These are phyloP conservation scores for Urocolius indicus DNA, from an alignment of 2,113 vertebrate genomes.

Conservation along the genomic window DNA sequence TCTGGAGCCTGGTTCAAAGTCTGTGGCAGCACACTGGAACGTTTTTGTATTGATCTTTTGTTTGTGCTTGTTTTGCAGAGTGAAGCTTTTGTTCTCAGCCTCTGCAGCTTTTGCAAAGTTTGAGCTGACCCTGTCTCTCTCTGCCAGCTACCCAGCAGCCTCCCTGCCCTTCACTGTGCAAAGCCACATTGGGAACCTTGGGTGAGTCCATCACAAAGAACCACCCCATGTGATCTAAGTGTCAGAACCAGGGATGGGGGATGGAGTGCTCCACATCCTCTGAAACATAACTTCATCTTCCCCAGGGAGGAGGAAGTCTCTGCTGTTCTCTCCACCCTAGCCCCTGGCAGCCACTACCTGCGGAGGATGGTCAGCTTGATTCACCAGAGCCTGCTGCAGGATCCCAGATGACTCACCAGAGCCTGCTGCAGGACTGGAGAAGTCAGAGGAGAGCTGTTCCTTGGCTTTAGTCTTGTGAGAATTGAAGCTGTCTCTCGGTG, in stretches of 20 bases:
- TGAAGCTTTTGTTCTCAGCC: constrained; percentile 79
- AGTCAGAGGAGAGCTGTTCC: neutral
- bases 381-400: constrained; percentile 63
- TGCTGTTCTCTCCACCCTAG: constrained; percentile 65
- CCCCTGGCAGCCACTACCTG: constrained; percentile 74
- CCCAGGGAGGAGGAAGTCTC: constrained; percentile 73
- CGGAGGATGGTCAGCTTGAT: constrained; percentile 70
- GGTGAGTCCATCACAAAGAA: constrained; percentile 70
- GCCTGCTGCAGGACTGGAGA: neutral
- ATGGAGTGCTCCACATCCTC: rapidly evolving
- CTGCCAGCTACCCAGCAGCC: constrained; percentile 69
- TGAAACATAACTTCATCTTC: constrained; percentile 18
- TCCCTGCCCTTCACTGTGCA: constrained; percentile 67
- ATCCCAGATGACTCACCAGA: neutral
- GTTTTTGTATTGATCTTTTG: neutral
- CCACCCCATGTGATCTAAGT: neutral
- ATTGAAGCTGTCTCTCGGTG: neutral
- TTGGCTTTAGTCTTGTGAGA: neutral
- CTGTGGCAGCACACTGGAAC: neutral
- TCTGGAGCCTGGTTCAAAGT: neutral
- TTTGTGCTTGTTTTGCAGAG: constrained; percentile 45
- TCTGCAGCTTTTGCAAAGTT: constrained; percentile 76
- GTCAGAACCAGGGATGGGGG: neutral
- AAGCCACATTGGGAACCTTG: constrained; percentile 65
- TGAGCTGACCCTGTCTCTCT: constrained; percentile 72